Base-by-base conservation (phyloP, 92 coral and sea anemone genomes). In the Phenganax marumi region DNA sequence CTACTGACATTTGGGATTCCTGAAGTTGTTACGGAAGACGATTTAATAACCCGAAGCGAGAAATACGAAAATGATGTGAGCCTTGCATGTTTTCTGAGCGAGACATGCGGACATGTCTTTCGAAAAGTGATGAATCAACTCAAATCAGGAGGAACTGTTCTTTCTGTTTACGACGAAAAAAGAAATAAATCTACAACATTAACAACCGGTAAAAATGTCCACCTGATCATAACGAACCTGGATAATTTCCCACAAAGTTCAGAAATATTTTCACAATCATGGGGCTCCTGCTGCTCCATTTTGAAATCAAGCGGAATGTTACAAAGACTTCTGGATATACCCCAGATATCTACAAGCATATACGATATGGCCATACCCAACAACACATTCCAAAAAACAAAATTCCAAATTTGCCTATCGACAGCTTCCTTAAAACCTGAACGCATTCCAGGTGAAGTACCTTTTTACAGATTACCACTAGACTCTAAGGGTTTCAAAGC, bases 21-120 rank as follows among this genome's bases (percentile, higher is more conserved):
- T 1, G n/a, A 19, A 17, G 79, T 74, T 50, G 0, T 74, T 0
- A 19, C 79, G 0, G 47, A 52, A 23, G 79, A 74, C 43, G 79
- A 74, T 18, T 1, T 63, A 25, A 13, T 74, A 68, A 22, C 51
- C 57, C 26, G 46, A 13, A 56, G 12, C 10, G 53, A n/a, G 57
- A 16, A 26, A 25, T 47, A 65, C 21, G 6, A 8, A 47, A 8
- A 18, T 24, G 6, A 60, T 57, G 57, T 90, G 70, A 23, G 85
- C 85, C 51, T 85, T 84, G 89, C 84, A 62, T 77, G 89, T 70
- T 84, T 86, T 77, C 82, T 89, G 57, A 70, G 77, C 52, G 61
- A 62, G 13, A 90, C 89, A 46, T 52, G 68, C 21, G 18, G 85
- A 12, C 76, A 77, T 25, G 47, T 76, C 81, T 51, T 86, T 1